A percentile compares a stretch with the other conserved stretches of the same genome.
These are phyloP conservation scores for Amorpha juglandis DNA, from an alignment of 2,888 invertebrate genomes.

Conservation along the genomic window DNA sequence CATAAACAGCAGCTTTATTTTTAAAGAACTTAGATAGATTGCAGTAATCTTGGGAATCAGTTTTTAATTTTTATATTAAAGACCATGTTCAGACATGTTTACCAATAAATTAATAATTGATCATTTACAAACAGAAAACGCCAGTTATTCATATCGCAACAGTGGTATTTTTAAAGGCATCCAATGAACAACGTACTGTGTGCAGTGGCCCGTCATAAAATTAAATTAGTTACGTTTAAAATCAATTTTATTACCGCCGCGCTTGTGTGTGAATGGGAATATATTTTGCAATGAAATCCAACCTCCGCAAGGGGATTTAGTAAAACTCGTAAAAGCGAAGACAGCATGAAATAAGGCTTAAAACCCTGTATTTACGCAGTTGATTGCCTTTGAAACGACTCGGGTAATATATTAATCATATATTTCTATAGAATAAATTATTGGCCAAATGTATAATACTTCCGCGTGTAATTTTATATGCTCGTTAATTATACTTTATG, in stretches of 20 bases:
- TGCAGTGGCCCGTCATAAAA: constrained; percentile 35
- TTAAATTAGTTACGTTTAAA: constrained; percentile 39
- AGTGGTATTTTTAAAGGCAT: constrained; percentile 6
- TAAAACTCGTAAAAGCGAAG: constrained; percentile 29
- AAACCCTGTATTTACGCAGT: constrained; percentile 29
- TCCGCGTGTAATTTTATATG: constrained; percentile 39
- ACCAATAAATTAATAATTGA: not conserved
- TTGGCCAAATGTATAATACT: constrained; percentile 34
- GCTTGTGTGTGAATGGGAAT: constrained; percentile 22
- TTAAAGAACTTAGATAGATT: no score
- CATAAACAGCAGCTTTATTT: no score
- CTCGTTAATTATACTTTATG: constrained; percentile 32
- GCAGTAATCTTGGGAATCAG: no score
- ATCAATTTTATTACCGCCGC: constrained; percentile 29
- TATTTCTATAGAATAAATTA: constrained; percentile 38
- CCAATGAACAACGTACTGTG: constrained; percentile 24
- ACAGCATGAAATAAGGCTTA: constrained; percentile 30
- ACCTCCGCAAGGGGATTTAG: constrained; percentile 15
- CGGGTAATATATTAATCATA: constrained; percentile 35
- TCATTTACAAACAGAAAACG: not conserved
- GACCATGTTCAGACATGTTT: not conserved
- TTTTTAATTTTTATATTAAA: no score
- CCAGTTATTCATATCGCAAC: not conserved
- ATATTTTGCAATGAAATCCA: constrained; percentile 23
- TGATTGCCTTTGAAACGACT: constrained; percentile 32